Percentiles rank a stretch among this genome's conserved stretches.
Conservation (phyloP, 2,113 vertebrate genomes). For the Lepus europaeus region DNA sequence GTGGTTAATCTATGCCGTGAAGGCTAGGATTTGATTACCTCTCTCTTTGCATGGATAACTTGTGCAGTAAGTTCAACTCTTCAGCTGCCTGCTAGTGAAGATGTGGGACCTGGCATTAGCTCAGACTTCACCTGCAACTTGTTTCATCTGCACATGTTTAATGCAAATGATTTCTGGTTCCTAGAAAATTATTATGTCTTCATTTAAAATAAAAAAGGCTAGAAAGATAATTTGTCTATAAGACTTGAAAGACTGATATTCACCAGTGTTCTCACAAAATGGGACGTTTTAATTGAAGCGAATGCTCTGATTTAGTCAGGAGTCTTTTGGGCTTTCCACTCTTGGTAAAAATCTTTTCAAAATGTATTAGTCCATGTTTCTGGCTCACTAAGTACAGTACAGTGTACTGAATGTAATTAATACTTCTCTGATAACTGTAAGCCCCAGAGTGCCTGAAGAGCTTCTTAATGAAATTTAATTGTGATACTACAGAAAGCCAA, state of each 20-base stretch:
- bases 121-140: constrained; percentile 67
- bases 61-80: constrained; percentile 70
- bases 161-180: constrained; percentile 60
- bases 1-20: constrained; percentile 81
- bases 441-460: constrained; percentile 45
- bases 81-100: constrained; percentile 74
- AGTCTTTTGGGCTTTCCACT: constrained; percentile 65
- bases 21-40: constrained; percentile 81
- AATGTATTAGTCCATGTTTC: constrained; percentile 66
- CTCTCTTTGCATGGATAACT: constrained; percentile 69
- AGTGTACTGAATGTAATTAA: constrained; percentile 71
- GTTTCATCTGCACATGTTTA: constrained; percentile 45
- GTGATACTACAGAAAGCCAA: neutral
- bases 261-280: constrained; percentile 34
- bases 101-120: constrained; percentile 66
- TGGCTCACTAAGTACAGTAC: constrained; percentile 71
- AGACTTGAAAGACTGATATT: constrained; percentile 34
- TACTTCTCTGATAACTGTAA: constrained; percentile 61
- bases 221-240: constrained; percentile 39
- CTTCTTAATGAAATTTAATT: constrained; percentile 49
- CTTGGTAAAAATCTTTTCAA: constrained; percentile 74
- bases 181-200: neutral
- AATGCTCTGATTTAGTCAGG: constrained; percentile 66
- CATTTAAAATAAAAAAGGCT: neutral
- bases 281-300: constrained; percentile 61